Conservation (phyloP, 2,888 invertebrate species). For the Drosophila anomelani region DNA sequence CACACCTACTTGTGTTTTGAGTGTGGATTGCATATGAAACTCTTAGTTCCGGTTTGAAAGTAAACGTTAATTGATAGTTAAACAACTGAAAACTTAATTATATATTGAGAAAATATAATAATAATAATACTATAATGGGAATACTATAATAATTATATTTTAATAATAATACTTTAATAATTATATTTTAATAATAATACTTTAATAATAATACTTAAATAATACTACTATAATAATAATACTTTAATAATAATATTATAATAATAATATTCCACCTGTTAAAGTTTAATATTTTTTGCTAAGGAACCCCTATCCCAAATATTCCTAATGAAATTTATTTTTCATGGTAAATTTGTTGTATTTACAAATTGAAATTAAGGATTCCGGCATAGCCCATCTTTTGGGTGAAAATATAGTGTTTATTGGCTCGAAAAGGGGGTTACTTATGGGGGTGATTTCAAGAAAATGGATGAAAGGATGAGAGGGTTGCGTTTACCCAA, state of each 20-base stretch:
- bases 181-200: too few species aligned
- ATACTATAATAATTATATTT: too few species aligned
- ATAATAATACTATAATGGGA: too few species aligned
- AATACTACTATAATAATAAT: too few species aligned
- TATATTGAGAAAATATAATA: too few species aligned
- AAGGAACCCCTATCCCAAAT: not conserved
- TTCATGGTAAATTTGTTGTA: not conserved
- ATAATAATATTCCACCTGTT: too few species aligned
- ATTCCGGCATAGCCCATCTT: slow-evolving; percentile 3
- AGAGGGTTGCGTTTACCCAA: not conserved
- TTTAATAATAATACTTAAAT: too few species aligned
- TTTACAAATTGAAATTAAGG: not conserved
- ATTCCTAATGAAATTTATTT: not conserved
- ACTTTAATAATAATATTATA: too few species aligned
- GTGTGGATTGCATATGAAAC: not conserved
- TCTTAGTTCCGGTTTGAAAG: not conserved
- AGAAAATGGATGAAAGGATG: not conserved
- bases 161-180: too few species aligned
- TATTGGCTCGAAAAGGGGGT: not conserved
- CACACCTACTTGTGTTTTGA: not conserved
- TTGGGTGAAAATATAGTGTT: slow-evolving; percentile 10
- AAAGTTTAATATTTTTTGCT: not conserved
- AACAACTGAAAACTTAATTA: too few species aligned
- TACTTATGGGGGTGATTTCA: not conserved
- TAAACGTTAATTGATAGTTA: not conserved